Conservation (phyloP, 2,113 vertebrate species). For the Eurystomus gularis region DNA sequence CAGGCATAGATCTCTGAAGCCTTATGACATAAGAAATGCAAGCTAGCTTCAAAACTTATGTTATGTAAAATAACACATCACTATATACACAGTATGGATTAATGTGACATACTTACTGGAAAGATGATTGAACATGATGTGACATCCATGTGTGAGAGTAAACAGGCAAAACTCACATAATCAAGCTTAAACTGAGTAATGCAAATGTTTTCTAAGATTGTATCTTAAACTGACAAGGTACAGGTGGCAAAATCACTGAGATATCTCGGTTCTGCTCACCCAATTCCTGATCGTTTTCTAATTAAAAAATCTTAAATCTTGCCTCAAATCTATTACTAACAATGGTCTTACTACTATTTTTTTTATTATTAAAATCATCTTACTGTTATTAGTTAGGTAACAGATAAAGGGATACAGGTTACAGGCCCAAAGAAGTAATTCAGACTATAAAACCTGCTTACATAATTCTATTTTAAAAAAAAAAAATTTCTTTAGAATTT, state of each 20-base stretch:
- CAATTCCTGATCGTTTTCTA: not conserved
- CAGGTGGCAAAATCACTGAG: not conserved
- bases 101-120: not conserved
- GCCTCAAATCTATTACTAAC: not conserved
- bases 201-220: not conserved
- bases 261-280: not conserved
- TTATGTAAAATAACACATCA: not conserved
- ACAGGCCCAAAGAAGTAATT: not conserved
- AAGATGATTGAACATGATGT: not conserved
- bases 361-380: not conserved
- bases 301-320: not conserved
- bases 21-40: not conserved
- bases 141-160: not conserved
- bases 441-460: not conserved
- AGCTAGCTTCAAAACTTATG: not conserved
- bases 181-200: not conserved
- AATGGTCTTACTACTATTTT: not conserved
- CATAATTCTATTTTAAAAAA: not conserved
- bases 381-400: not conserved
- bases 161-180: not conserved
- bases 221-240: not conserved
- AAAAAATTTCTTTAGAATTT: not conserved
- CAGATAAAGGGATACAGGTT: not conserved
- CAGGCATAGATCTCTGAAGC: not conserved
- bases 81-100: accelerated